Percentiles rank a stretch among this genome's conserved stretches.
phyloP scores from a whole-genome alignment of 2,888 invertebrate species.

The Axea sp. region DNA sequence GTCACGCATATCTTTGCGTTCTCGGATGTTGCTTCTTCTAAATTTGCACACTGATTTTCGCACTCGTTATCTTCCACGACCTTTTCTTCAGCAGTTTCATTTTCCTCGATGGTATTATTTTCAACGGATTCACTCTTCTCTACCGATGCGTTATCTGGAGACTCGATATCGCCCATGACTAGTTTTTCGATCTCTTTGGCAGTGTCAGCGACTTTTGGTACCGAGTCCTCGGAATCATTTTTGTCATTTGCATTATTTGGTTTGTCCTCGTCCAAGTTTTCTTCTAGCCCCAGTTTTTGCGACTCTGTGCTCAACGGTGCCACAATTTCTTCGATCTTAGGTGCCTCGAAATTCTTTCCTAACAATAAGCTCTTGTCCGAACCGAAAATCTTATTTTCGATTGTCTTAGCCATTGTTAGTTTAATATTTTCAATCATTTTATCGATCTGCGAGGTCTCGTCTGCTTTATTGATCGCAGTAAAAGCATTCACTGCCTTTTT shows the following conservation, averaged over 20 bases:
- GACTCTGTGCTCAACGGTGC: slow-evolving; percentile 74
- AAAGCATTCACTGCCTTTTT: slow-evolving; percentile 74
- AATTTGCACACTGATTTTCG: slow-evolving; percentile 11
- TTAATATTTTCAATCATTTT: slow-evolving; percentile 77
- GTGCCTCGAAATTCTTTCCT: slow-evolving; percentile 73
- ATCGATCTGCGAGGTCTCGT: slow-evolving; percentile 73
- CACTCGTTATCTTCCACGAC: slow-evolving; percentile 4
- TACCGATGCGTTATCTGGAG: slow-evolving; percentile 69
- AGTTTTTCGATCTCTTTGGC: slow-evolving; percentile 79
- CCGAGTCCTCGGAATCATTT: slow-evolving; percentile 71
- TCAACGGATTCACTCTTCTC: slow-evolving; percentile 53
- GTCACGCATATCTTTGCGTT: slow-evolving; percentile 4
- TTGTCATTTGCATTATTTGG: slow-evolving; percentile 68
- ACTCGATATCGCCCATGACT: slow-evolving; percentile 78
- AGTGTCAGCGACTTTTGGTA: slow-evolving; percentile 78
- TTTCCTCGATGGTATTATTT: slow-evolving; percentile 19
- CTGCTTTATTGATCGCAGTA: slow-evolving; percentile 67
- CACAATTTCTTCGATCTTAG: slow-evolving; percentile 75
- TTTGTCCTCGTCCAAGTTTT: slow-evolving; percentile 66
- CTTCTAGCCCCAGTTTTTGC: slow-evolving; percentile 69
- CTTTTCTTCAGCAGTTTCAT: slow-evolving; percentile 15
- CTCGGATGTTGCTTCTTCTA: not conserved
- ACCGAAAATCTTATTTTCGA: slow-evolving; percentile 74
- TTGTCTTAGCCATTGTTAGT: slow-evolving; percentile 75
- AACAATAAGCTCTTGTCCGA: slow-evolving; percentile 71